These are phyloP conservation scores for Bufo gargarizans DNA, from an alignment of 2,113 vertebrate species.

Conservation along the genomic window DNA sequence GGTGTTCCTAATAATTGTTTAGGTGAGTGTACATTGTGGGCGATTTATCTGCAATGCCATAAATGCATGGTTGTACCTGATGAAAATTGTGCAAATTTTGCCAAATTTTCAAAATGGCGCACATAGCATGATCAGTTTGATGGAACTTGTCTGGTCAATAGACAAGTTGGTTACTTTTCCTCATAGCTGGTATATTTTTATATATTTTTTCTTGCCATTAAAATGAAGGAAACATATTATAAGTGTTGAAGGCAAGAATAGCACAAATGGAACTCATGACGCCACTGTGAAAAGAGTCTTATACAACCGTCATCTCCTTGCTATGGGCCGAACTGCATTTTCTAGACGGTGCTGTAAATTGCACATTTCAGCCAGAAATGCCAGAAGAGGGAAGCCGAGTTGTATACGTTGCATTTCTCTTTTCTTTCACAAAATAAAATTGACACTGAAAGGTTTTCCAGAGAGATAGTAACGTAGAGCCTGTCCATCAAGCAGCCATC, in stretches of 20 bases:
- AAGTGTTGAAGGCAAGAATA: neutral
- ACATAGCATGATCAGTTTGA: too few species aligned
- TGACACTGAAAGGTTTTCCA: neutral
- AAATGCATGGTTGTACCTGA: too few species aligned
- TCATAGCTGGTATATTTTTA: too few species aligned
- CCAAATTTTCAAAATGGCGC: too few species aligned
- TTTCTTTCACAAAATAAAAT: conserved; percentile 1
- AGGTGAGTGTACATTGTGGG: too few species aligned
- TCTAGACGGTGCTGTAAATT: neutral
- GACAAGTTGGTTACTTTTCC: too few species aligned
- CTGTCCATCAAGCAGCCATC: neutral
- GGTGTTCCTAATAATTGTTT: too few species aligned
- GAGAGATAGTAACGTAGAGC: neutral
- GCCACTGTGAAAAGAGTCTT: neutral
- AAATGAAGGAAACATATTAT: neutral
- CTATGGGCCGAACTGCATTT: neutral
- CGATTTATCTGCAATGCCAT: too few species aligned
- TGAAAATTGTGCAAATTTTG: too few species aligned
- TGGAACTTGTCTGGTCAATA: too few species aligned
- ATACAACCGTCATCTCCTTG: neutral
- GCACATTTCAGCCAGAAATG: neutral
- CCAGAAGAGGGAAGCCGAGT: neutral
- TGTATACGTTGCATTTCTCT: neutral
- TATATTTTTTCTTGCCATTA: too few species aligned
- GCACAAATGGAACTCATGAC: neutral